Conservation (phyloP, 2,888 invertebrate species). For the Cantharis rufa region DNA sequence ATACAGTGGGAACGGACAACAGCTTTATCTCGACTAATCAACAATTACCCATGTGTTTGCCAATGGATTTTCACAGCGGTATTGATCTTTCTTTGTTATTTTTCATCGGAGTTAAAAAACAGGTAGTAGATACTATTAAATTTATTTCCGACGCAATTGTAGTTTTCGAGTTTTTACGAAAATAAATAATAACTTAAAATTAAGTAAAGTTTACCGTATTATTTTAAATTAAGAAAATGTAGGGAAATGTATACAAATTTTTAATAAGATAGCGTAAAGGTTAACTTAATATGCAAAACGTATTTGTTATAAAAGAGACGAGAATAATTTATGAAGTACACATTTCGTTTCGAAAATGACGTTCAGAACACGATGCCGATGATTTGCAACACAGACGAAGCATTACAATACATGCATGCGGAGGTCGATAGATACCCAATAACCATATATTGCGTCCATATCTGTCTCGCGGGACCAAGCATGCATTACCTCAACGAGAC, state of each 20-base stretch:
- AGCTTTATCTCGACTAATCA: neutral
- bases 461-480: conserved; percentile 50
- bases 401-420: conserved; percentile 47
- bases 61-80: neutral
- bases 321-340: conserved; percentile 12
- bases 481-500: conserved; percentile 49
- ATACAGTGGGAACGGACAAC: neutral
- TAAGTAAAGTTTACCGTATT: neutral
- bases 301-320: neutral
- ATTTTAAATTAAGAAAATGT: neutral
- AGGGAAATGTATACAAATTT: neutral
- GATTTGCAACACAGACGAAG: conserved; percentile 46
- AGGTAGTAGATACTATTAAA: neutral
- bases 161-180: neutral
- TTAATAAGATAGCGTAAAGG: neutral
- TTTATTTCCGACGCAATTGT: neutral
- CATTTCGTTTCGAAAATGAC: conserved; percentile 18
- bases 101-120: neutral
- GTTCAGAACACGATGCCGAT: conserved; percentile 40
- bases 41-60: neutral
- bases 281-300: neutral
- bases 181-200: neutral
- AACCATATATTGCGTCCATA: conserved; percentile 53
- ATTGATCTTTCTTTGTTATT: neutral
- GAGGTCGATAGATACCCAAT: conserved; percentile 52